Evolutionary conservation across 2,113 vertebrate genomes (phyloP).

Genomic region (Arvicanthis niloticus): DNA sequence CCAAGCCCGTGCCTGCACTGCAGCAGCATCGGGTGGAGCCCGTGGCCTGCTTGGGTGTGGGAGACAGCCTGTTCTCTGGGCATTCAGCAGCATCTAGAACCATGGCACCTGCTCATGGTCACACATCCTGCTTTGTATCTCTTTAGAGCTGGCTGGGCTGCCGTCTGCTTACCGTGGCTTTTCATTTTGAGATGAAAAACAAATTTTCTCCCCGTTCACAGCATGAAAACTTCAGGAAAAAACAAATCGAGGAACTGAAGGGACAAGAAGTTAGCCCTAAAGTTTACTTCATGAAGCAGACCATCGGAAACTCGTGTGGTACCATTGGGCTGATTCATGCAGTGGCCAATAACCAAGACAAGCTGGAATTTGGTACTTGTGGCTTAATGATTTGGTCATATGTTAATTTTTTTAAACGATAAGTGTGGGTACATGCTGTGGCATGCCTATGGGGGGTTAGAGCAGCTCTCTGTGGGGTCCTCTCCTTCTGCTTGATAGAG

Average conservation of each 20-base stretch:
- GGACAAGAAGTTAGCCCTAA: slow-evolving; percentile 87
- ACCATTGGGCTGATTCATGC: slow-evolving; percentile 96
- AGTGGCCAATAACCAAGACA: slow-evolving; percentile 94
- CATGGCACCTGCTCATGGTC: neutral
- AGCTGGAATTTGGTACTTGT: slow-evolving; percentile 93
- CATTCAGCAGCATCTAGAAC: neutral
- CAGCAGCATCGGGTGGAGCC: slow-evolving; percentile 70
- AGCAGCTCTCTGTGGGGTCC: neutral
- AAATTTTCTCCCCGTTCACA: slow-evolving; percentile 70
- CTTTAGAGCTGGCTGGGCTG: neutral
- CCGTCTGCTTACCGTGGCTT: slow-evolving; percentile 15
- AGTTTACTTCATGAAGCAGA: slow-evolving; percentile 97
- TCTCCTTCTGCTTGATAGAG: too few species aligned
- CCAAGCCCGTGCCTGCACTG: slow-evolving; percentile 63
- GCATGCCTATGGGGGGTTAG: neutral
- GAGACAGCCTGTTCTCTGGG: neutral
- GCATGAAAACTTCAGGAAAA: slow-evolving; percentile 96
- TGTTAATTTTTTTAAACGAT: neutral
- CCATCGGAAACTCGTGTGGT: slow-evolving; percentile 94
- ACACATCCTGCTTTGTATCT: slow-evolving; percentile 20
- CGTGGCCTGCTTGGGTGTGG: neutral
- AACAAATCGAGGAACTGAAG: slow-evolving; percentile 92
- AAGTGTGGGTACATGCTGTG: neutral
- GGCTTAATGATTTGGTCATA: neutral
- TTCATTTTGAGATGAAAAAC: neutral